Base-by-base conservation (phyloP, 2,888 invertebrate species). In the Polylopha cassiicola region DNA sequence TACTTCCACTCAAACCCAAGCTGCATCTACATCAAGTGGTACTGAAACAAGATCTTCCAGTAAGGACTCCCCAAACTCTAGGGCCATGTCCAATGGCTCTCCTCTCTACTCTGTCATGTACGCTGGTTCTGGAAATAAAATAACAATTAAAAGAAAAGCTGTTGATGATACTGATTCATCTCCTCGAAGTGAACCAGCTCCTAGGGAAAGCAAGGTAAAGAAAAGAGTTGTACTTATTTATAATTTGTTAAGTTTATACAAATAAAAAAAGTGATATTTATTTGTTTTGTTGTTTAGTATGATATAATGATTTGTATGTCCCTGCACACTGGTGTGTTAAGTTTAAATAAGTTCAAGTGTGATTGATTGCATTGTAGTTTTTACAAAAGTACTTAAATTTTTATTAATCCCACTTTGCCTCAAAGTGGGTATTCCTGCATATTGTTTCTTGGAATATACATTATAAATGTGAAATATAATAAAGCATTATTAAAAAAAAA, bases 101-200 rank as follows among this genome's bases (percentile, higher is more conserved):
- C 75, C 84, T 27, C 56, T 78, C 65, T 93, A 93, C 75, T 93
- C 93, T 46, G 93, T 94, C 27, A 89, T 93, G 87, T 92, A 92
- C 75, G 91, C 93, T 36, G 93, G 92, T 8, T 88, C 90, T 50
- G 93, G 93, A 34, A 93, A 93, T 71, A 94, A 94, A 86, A 92
- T 94, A 55, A 94, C 93, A 27, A 92, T 94, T 51, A 94, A 93
- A 71, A 86, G 93, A 52, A 93, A 93, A 86, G 89, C 89, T 39
- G 81, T 89, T 2, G 89, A 89, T 48, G 89, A 88, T 33, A 74
- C 75, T 17, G 87, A 88, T 50, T 64, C 71, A 43, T 44, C 64
- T 44, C 58, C 75, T 14, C 86, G 75, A 50, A 73, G 47, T 52
- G 82, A 81, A 46, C 55, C 69, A 30, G 61, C 64, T 49, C 63